These are phyloP conservation scores for Chlorodrepanis virens DNA, from an alignment of 2,113 vertebrate genomes.

Conservation along the genomic window DNA sequence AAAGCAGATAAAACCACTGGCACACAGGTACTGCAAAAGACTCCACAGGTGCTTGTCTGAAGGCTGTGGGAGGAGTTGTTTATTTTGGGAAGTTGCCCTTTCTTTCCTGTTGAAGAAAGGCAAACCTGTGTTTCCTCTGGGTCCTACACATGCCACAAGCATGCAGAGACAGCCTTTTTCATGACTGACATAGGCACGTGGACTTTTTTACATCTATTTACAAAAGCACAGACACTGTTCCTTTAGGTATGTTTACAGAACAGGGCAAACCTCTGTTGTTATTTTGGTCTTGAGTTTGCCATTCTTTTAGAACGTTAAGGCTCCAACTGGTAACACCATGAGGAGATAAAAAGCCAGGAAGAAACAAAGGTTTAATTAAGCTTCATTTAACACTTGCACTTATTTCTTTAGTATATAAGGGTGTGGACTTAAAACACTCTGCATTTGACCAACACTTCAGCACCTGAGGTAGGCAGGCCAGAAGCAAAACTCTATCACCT, in stretches of 20 bases:
- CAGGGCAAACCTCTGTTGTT: not conserved
- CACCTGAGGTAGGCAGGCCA: not conserved
- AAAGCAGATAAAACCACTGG: not conserved
- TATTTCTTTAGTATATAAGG: not conserved
- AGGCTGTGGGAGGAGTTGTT: not conserved
- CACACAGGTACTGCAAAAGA: not conserved
- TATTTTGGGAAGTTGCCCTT: not conserved
- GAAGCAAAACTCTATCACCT: not conserved
- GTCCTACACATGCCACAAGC: not conserved
- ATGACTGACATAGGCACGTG: fast-evolving
- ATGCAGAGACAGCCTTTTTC: not conserved
- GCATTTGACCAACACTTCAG: not conserved
- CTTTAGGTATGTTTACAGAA: not conserved
- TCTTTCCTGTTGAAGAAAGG: not conserved
- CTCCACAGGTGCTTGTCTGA: conserved; percentile 22
- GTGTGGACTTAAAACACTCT: not conserved
- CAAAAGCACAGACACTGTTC: not conserved
- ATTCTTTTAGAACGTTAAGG: not conserved
- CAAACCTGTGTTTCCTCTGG: not conserved
- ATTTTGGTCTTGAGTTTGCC: not conserved
- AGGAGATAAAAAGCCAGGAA: not conserved
- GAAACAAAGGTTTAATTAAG: not conserved
- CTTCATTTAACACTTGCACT: not conserved
- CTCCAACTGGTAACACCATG: not conserved
- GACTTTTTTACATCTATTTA: not conserved